These are phyloP conservation scores for Arion vulgaris DNA, from an alignment of 1,140 invertebrate genomes.

Conservation along the genomic window DNA sequence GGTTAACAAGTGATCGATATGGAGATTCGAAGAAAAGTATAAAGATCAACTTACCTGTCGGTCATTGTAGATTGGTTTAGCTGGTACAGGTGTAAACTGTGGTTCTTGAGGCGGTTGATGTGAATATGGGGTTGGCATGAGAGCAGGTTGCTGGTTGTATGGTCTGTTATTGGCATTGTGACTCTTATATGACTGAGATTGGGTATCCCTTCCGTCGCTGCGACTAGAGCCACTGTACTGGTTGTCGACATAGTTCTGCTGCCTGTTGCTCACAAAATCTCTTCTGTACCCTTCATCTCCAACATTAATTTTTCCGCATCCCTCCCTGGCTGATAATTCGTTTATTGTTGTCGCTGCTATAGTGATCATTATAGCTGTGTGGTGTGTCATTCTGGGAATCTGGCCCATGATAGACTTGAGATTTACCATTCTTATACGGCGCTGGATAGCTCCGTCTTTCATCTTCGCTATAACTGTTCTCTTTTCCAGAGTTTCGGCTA, in stretches of 20 bases:
- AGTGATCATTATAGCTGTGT: slow-evolving; percentile 9
- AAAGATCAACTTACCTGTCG: slow-evolving; percentile 21
- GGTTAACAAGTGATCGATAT: too few species aligned
- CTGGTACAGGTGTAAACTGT: not conserved
- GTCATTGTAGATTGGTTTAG: not conserved
- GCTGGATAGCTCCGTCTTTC: not conserved
- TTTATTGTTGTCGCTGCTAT: not conserved
- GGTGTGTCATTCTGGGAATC: not conserved
- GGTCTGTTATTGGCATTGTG: not conserved
- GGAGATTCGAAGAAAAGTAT: too few species aligned
- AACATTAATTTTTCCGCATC: not conserved
- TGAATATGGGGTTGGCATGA: not conserved
- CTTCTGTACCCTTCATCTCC: not conserved
- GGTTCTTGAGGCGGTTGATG: not conserved
- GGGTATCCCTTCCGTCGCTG: not conserved
- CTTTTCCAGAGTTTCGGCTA: not conserved
- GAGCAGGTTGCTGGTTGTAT: slow-evolving; percentile 11
- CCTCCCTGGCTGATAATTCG: not conserved
- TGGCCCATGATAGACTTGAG: not conserved
- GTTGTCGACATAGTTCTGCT: not conserved
- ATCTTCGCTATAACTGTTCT: not conserved
- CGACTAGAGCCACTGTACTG: slow-evolving; percentile 2
- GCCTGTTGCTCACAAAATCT: not conserved
- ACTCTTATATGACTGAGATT: not conserved
- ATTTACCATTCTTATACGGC: not conserved